Evolutionary conservation across 2,888 invertebrate species (phyloP).

Genomic region (Xylota segnis): DNA sequence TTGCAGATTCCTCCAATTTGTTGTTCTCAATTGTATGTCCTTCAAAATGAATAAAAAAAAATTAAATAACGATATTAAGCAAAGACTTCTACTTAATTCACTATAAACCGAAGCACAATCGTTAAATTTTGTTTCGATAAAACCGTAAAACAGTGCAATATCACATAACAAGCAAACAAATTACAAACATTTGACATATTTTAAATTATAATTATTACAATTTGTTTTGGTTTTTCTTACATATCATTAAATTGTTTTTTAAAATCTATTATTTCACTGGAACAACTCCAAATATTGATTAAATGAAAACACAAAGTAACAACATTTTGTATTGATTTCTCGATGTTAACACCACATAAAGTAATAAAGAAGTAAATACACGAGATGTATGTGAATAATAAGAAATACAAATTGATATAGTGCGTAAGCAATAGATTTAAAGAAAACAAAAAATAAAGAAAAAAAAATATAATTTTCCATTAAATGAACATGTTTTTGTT

Average conservation of each 20-base stretch:
- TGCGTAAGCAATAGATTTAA: constrained; percentile 31
- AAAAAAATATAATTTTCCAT: constrained; percentile 45
- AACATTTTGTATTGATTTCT: background rate
- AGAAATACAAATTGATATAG: constrained; percentile 45
- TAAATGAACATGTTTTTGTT: constrained; percentile 21
- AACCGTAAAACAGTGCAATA: background rate
- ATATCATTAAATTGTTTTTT: background rate
- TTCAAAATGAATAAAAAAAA: no score
- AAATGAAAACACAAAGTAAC: background rate
- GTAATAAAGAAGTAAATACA: background rate
- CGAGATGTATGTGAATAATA: background rate
- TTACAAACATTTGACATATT: background rate
- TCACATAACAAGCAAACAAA: background rate
- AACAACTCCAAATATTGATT: background rate
- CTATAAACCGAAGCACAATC: no score
- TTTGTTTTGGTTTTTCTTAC: no score
- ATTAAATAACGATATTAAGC: no score
- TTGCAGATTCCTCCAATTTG: no score
- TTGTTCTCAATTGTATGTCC: no score
- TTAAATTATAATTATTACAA: no score
- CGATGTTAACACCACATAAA: background rate
- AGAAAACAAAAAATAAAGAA: constrained; percentile 28
- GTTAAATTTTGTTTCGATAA: no score
- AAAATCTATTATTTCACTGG: background rate
- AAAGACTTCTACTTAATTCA: no score